Conservation (phyloP, 2,888 invertebrate genomes). For the Clanis bilineata region DNA sequence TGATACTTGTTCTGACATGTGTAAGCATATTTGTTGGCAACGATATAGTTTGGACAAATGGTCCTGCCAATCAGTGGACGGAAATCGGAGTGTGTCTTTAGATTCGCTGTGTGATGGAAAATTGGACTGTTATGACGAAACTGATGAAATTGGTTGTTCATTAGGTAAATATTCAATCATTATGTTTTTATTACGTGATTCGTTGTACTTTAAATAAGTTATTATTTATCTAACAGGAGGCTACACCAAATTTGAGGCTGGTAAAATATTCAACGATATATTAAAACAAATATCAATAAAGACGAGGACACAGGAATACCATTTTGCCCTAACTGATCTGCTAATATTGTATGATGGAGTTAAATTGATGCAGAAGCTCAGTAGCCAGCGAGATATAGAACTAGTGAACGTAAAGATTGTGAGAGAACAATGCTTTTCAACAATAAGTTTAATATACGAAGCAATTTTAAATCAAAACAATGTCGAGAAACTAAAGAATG, state of each 20-base stretch:
- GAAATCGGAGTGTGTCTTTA: conserved; percentile 41
- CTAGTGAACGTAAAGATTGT: conserved; percentile 32
- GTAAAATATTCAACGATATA: conserved; percentile 42
- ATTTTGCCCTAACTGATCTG: conserved; percentile 35
- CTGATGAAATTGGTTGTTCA: conserved; percentile 59
- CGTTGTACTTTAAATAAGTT: too few species aligned
- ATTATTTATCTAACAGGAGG: conserved; percentile 37
- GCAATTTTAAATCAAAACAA: conserved; percentile 31
- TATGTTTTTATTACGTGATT: conserved; percentile 4
- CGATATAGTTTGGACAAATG: conserved; percentile 48
- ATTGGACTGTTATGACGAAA: conserved; percentile 65
- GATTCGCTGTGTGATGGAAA: conserved; percentile 66
- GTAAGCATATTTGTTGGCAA: conserved; percentile 55
- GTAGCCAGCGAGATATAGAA: conserved; percentile 34
- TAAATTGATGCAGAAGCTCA: conserved; percentile 41
- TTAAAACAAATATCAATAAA: conserved; percentile 43
- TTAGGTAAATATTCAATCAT: conserved; percentile 35
- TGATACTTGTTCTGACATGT: conserved; percentile 42
- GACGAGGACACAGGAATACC: conserved; percentile 35
- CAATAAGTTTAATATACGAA: conserved; percentile 46
- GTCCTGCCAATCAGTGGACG: conserved; percentile 51
- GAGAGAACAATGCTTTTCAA: conserved; percentile 48
- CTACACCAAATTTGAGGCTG: conserved; percentile 49
- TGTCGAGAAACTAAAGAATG: conserved; percentile 38
- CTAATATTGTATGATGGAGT: conserved; percentile 37